These are phyloP conservation scores for Crenichthys baileyi DNA, from an alignment of 2,797 vertebrate species.

Conservation along the genomic window DNA sequence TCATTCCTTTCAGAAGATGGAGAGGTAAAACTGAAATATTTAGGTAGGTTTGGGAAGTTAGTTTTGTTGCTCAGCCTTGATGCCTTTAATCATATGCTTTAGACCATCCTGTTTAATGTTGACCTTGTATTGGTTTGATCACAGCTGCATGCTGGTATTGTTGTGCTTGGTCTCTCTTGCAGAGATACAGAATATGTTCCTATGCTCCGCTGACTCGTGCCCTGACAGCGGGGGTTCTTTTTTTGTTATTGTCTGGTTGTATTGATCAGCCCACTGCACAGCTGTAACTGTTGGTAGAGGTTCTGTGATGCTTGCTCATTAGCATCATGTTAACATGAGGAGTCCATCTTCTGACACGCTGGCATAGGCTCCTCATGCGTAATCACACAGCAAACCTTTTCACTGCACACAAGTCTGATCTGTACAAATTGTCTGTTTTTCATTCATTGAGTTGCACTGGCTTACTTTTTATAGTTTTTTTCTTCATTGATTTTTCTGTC, in stretches of 20 bases:
- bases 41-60: neutral
- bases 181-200: conserved; percentile 39
- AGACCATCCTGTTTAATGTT: neutral
- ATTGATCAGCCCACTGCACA: conserved; percentile 59
- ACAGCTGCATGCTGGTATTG: conserved; percentile 3
- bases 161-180: conserved; percentile 12
- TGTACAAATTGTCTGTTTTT: neutral
- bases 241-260: conserved; percentile 57
- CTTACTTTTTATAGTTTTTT: conserved; percentile 1
- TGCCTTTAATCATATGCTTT: neutral
- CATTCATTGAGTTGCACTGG: neutral
- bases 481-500: neutral
- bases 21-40: neutral
- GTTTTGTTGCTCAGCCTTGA: neutral
- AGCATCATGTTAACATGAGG: neutral
- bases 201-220: conserved; percentile 13
- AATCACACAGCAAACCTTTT: neutral
- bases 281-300: conserved; percentile 35
- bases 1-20: neutral
- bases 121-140: neutral
- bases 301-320: conserved; percentile 31
- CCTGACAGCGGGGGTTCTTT: conserved; percentile 38
- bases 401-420: neutral
- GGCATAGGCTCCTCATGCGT: conserved; percentile 1
- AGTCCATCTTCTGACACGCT: neutral